phyloP scores from a whole-genome alignment of 2,888 invertebrate species.

The Orthosia incerta region DNA sequence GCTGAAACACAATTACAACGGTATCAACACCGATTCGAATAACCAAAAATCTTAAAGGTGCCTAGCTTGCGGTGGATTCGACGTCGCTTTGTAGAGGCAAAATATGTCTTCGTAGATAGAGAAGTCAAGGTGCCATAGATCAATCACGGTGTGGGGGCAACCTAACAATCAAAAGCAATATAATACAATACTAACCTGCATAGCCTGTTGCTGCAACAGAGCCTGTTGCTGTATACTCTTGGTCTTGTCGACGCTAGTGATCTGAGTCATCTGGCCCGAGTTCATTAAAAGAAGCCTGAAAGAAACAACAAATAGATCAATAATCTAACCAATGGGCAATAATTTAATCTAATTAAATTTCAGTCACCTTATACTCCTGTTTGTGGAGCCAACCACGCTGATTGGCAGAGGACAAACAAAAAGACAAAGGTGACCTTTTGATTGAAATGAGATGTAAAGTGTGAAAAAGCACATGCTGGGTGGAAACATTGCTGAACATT shows the following conservation, averaged over 20 bases:
- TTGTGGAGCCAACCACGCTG: conserved; percentile 17
- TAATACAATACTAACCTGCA: conserved; percentile 76
- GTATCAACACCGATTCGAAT: conserved; percentile 1
- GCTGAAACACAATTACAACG: conserved; percentile 64
- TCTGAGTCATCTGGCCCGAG: conserved; percentile 90
- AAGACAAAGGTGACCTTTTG: conserved; percentile 1
- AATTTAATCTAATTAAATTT: conserved; percentile 2
- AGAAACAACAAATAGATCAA: conserved; percentile 9
- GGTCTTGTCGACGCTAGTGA: conserved; percentile 87
- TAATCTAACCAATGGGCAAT: background rate
- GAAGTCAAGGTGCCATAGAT: background rate
- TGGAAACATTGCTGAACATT: conserved; percentile 26
- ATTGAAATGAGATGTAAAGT: background rate
- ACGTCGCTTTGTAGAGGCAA: background rate
- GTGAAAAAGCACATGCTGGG: conserved; percentile 42
- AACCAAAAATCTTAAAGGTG: background rate
- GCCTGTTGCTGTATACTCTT: conserved; percentile 89
- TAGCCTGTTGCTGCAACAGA: conserved; percentile 82
- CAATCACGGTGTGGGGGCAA: background rate
- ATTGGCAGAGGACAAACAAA: conserved; percentile 1
- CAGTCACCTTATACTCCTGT: conserved; percentile 6
- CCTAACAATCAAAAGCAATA: background rate
- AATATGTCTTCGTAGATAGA: background rate
- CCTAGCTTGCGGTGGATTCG: background rate
- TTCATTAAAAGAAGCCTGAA: conserved; percentile 91